Conservation (phyloP, 1,140 invertebrate genomes). For the Melitaea cinxia region DNA sequence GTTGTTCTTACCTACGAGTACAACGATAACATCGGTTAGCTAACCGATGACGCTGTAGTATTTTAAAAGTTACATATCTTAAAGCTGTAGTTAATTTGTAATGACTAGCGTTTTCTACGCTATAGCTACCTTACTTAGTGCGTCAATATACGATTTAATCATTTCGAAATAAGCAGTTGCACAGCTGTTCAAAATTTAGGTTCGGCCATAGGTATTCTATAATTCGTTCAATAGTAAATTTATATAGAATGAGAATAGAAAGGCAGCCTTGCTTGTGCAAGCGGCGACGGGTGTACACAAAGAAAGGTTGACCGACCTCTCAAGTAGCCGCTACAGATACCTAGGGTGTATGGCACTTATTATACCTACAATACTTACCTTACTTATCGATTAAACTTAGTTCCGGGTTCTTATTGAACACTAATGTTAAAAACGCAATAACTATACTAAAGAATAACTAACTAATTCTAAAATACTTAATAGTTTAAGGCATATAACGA, state of each 20-base stretch:
- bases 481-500: too few relatives aligned
- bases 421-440: too few relatives aligned
- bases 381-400: background rate
- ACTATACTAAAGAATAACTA: too few relatives aligned
- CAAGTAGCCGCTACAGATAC: constrained; percentile 17
- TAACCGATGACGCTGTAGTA: constrained; percentile 25
- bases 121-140: constrained; percentile 5
- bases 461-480: too few relatives aligned
- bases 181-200: constrained; percentile 34
- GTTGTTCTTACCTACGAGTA: constrained; percentile 39
- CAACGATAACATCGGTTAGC: constrained; percentile 39
- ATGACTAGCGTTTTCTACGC: constrained; percentile 19
- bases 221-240: constrained; percentile 38
- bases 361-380: background rate
- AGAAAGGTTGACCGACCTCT: constrained; percentile 40
- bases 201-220: constrained; percentile 35
- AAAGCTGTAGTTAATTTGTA: constrained; percentile 12
- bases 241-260: constrained; percentile 49
- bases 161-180: constrained; percentile 31
- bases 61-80: constrained; percentile 25
- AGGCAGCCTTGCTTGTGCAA: constrained; percentile 47
- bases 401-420: constrained; percentile 11
- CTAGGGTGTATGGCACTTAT: constrained; percentile 12
- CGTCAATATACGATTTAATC: constrained; percentile 16
- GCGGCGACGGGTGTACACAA: constrained; percentile 38